A percentile compares a stretch with the other conserved stretches of the same genome.
These are phyloP conservation scores for Hucho hucho DNA, from an alignment of 2,113 vertebrate species.

Conservation along the genomic window DNA sequence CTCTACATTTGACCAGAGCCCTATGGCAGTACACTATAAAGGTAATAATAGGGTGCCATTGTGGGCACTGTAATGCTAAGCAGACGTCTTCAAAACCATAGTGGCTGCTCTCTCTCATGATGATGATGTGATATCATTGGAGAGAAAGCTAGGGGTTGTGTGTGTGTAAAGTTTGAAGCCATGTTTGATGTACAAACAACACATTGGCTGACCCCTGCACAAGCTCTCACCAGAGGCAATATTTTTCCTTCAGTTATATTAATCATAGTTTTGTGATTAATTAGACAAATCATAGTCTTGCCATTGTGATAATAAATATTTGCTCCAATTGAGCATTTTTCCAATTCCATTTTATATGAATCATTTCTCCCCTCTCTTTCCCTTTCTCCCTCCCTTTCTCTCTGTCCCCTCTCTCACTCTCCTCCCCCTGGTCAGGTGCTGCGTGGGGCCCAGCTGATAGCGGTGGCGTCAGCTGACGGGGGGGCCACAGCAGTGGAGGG, in stretches of 20 bases:
- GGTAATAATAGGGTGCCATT: too few species aligned
- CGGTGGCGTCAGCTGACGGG: slow-evolving; percentile 91
- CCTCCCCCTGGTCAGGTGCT: slow-evolving; percentile 76
- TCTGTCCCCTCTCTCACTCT: background rate
- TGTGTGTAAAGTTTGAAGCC: background rate
- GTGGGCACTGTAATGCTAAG: background rate
- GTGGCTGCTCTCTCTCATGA: background rate
- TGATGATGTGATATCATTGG: background rate
- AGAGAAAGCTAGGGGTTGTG: background rate
- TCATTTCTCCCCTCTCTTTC: too few species aligned
- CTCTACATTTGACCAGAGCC: background rate
- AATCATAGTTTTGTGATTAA: too few species aligned
- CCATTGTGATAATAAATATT: too few species aligned
- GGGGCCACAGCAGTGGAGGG: slow-evolving; percentile 83
- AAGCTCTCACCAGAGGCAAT: background rate
- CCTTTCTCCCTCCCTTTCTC: too few species aligned
- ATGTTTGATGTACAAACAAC: too few species aligned
- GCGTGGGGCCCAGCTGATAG: slow-evolving; percentile 93
- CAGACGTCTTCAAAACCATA: background rate
- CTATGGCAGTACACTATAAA: too few species aligned
- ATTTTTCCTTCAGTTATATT: background rate
- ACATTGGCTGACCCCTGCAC: background rate
- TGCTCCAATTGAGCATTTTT: too few species aligned
- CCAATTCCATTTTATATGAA: too few species aligned
- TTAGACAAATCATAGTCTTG: too few species aligned